Percentiles rank a stretch among this genome's conserved stretches.
Conservation (phyloP, 2,888 invertebrate species). For the Torymus tubicola region DNA sequence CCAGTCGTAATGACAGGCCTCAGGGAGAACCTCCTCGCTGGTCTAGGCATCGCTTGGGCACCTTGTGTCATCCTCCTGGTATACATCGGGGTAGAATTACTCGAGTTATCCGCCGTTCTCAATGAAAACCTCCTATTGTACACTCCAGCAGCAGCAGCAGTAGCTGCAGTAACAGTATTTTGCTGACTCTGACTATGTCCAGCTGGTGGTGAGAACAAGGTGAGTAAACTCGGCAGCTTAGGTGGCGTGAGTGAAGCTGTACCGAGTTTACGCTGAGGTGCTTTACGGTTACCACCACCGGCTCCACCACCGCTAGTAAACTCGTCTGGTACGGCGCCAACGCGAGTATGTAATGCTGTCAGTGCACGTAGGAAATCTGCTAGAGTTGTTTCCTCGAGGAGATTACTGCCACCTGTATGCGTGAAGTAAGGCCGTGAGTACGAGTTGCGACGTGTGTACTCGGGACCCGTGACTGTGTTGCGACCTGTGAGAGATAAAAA, state of each 20-base stretch:
- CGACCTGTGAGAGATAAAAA: conserved; percentile 24
- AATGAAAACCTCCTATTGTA: conserved; percentile 66
- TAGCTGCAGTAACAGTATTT: conserved; percentile 64
- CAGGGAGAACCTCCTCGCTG: conserved; percentile 69
- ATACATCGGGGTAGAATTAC: conserved; percentile 63
- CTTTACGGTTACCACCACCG: neutral
- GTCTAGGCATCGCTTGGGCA: conserved; percentile 61
- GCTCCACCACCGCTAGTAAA: conserved; percentile 39
- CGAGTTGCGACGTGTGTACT: conserved; percentile 62
- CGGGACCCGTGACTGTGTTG: conserved; percentile 23
- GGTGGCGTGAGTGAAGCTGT: conserved; percentile 78
- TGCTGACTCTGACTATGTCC: conserved; percentile 66
- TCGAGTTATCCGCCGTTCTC: conserved; percentile 62
- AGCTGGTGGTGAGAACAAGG: conserved; percentile 75
- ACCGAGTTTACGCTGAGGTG: conserved; percentile 78
- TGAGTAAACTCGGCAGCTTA: conserved; percentile 76
- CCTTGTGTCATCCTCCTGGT: conserved; percentile 66
- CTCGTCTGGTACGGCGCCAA: conserved; percentile 73
- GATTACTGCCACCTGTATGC: conserved; percentile 77
- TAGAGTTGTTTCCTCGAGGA: conserved; percentile 88
- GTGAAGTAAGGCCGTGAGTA: conserved; percentile 70
- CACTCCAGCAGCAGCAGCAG: neutral
- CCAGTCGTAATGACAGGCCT: conserved; percentile 65
- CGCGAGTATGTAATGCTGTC: conserved; percentile 81
- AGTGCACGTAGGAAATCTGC: conserved; percentile 89